A percentile compares a stretch with the other conserved stretches of the same genome.
Conservation (phyloP, 2,797 vertebrate genomes). For the Emydoidea blandingii region DNA sequence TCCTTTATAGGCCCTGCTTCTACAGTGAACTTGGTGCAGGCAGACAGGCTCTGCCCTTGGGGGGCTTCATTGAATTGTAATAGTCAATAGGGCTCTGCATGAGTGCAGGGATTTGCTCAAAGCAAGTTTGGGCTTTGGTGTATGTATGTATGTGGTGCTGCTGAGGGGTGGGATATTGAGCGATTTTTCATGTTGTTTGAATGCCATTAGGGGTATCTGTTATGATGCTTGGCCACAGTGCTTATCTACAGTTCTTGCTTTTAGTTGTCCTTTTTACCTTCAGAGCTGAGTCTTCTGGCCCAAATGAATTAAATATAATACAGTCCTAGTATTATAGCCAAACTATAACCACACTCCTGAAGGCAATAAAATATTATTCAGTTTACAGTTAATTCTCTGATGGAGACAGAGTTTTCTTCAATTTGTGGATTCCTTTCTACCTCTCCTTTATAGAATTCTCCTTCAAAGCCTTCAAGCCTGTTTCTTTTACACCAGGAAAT, state of each 20-base stretch:
- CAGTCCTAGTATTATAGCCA: conserved; percentile 22
- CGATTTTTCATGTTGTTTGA: background rate
- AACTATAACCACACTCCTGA: conserved; percentile 15
- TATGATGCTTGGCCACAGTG: conserved; percentile 6
- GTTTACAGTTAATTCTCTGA: conserved; percentile 34
- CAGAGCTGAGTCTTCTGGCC: conserved; percentile 7
- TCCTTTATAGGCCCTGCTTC: background rate
- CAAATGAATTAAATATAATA: conserved; percentile 11
- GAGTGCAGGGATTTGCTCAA: background rate
- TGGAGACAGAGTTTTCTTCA: background rate
- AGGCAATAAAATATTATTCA: conserved; percentile 15
- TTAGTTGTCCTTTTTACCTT: conserved; percentile 11
- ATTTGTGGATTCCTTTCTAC: background rate
- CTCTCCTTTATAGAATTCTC: background rate
- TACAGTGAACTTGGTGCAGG: background rate
- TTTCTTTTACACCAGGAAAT: background rate
- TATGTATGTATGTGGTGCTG: background rate
- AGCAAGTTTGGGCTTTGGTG: background rate
- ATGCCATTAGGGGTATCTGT: background rate
- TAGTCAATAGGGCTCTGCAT: background rate
- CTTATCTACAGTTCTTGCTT: conserved; percentile 24
- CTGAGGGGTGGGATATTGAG: background rate
- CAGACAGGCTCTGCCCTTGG: background rate
- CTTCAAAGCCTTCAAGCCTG: background rate
- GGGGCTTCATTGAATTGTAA: background rate